These are phyloP conservation scores for Buceros bicornis DNA, from an alignment of 2,797 vertebrate species.

Conservation along the genomic window DNA sequence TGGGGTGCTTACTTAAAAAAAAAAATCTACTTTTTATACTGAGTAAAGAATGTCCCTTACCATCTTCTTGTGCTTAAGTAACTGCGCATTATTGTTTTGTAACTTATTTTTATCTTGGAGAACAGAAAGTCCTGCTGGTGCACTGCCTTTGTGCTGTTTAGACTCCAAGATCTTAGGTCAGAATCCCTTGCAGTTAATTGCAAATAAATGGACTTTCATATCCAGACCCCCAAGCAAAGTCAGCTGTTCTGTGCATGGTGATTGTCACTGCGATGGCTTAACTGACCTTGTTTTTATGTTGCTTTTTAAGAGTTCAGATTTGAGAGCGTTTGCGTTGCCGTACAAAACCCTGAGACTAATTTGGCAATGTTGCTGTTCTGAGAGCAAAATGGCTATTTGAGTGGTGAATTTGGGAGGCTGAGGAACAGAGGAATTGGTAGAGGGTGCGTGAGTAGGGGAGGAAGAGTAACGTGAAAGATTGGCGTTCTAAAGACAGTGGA, in stretches of 20 bases:
- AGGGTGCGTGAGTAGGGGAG: neutral
- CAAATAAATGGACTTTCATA: neutral
- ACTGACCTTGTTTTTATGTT: neutral
- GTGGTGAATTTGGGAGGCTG: neutral
- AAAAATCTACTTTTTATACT: neutral
- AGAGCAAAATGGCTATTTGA: neutral
- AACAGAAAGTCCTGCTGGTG: neutral
- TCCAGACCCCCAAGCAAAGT: neutral
- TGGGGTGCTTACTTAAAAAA: neutral
- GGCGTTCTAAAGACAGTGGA: neutral
- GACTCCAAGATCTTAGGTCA: neutral
- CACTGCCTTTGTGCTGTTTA: neutral
- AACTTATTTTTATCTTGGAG: neutral
- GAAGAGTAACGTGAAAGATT: neutral
- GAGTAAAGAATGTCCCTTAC: neutral
- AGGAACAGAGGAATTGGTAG: neutral
- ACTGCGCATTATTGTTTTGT: neutral
- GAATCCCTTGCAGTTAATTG: neutral
- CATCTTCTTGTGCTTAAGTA: neutral
- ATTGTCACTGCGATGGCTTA: neutral
- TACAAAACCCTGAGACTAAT: neutral
- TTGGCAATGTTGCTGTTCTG: neutral
- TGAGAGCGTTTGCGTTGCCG: neutral
- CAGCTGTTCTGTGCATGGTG: neutral
- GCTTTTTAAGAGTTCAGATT: neutral